Evolutionary conservation across 2,797 vertebrate genomes (phyloP), one percentile per base, ranked within the genome.

Genomic region (Scomberomorus guttatus): DNA sequence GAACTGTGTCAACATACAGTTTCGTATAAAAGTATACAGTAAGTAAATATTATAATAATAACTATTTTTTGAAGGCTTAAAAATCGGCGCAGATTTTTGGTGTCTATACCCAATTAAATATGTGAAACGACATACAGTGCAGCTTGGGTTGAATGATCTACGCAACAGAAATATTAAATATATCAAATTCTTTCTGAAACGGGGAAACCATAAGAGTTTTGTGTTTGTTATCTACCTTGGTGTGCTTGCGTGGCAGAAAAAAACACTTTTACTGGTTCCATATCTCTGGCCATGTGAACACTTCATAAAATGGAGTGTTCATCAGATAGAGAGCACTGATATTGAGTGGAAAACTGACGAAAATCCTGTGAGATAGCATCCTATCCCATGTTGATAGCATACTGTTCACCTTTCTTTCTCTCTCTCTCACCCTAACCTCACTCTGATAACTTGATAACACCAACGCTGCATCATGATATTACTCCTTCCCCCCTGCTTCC

Each of bases 371-470:
- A 85, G 80, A 90, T 82, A 89, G 75, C 65, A 77, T 80, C 79
- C 70, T 12, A 25, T 80, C 79, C 70, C 8, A 25, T 62, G 57
- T 55, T 85, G 80, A 86, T 86, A 74, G 66, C 74, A 67, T 62
- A 27, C 44, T 25, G 67, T 77, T 86, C 55, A 78, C 77, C 78
- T 76, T 62, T 75, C 71, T 78, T 69, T 52, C 22, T 65, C 37
- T 20, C 37, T 20, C 61, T 44, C 77, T 79, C 77, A 52, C 44
- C 51, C 29, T 65, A 34, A 73, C 72, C 66, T 80, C 81, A 74
- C 59, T 50, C 42, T 37, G 74, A 82, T 79, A 67, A 80, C 69
- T 84, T 67, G 87, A 89, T 89, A 89, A 84, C 80, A 70, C 70
- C 0, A 10, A 79, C 74, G 62, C 76, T 64, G 64, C 59, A 67